Evolutionary conservation across 1,140 invertebrate genomes (phyloP).

Genomic region (Tribolium madens): DNA sequence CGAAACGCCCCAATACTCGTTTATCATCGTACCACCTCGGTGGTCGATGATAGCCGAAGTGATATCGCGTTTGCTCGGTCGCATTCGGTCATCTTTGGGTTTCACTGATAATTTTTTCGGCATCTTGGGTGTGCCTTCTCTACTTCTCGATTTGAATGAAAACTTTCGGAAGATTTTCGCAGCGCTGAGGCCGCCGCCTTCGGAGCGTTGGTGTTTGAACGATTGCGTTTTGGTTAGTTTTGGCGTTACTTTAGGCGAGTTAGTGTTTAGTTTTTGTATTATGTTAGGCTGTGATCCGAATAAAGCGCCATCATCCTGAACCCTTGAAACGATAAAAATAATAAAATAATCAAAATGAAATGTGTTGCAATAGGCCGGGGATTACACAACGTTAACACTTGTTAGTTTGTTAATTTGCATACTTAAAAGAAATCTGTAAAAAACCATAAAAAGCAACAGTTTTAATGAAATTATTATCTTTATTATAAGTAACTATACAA

Average conservation of each 20-base stretch:
- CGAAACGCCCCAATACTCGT: constrained; percentile 89
- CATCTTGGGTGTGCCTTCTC: constrained; percentile 53
- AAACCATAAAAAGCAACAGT: neutral
- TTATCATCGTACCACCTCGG: constrained; percentile 85
- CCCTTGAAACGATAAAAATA: constrained; percentile 58
- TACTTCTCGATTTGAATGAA: constrained; percentile 57
- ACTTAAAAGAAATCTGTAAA: too few species aligned
- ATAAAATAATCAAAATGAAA: constrained; percentile 15
- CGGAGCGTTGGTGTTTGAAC: constrained; percentile 62
- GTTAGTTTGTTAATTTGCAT: neutral
- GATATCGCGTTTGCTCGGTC: constrained; percentile 61
- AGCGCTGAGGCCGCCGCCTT: constrained; percentile 59
- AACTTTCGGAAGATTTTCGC: constrained; percentile 63
- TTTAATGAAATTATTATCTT: neutral
- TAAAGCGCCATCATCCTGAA: constrained; percentile 59
- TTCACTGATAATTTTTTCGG: constrained; percentile 54
- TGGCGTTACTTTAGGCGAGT: constrained; percentile 62
- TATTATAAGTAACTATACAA: too few species aligned
- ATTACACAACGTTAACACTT: neutral
- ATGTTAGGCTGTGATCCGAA: constrained; percentile 66
- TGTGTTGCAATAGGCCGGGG: neutral
- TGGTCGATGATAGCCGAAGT: constrained; percentile 81
- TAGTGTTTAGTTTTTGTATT: constrained; percentile 64
- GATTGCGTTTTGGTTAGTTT: constrained; percentile 66
- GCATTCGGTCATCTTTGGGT: constrained; percentile 52